These are phyloP conservation scores for Tipula helvola DNA, from an alignment of 2,888 invertebrate genomes.

Conservation along the genomic window DNA sequence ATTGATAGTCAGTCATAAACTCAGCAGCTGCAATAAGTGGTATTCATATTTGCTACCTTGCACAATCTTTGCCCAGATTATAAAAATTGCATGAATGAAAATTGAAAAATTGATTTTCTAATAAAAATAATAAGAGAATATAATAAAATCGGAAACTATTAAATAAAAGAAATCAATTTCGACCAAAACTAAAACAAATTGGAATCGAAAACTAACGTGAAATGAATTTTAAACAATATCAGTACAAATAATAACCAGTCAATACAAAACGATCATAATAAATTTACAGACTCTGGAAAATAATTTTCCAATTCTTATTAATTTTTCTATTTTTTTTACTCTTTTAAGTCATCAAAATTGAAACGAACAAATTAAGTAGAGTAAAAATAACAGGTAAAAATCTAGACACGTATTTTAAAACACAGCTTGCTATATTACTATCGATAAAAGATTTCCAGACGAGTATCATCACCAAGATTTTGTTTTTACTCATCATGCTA, in stretches of 20 bases:
- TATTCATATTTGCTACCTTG: too few species aligned
- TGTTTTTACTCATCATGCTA: too few species aligned
- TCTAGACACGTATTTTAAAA: background rate
- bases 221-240: background rate
- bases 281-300: too few species aligned
- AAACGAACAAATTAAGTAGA: background rate
- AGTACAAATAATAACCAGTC: background rate
- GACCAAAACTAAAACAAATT: background rate
- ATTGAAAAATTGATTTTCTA: background rate
- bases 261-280: background rate
- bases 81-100: background rate
- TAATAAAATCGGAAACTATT: background rate
- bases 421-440: background rate
- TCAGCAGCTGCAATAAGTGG: too few species aligned
- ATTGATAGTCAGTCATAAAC: too few species aligned
- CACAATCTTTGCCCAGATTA: too few species aligned
- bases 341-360: background rate
- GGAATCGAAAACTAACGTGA: background rate
- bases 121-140: background rate
- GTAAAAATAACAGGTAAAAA: background rate
- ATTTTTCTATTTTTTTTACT: too few species aligned
- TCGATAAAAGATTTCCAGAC: too few species aligned
- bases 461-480: too few species aligned
- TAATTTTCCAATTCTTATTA: too few species aligned
- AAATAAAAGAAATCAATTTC: background rate